phyloP scores from a whole-genome alignment of 2,888 invertebrate species.

The Diarsia mendica region DNA sequence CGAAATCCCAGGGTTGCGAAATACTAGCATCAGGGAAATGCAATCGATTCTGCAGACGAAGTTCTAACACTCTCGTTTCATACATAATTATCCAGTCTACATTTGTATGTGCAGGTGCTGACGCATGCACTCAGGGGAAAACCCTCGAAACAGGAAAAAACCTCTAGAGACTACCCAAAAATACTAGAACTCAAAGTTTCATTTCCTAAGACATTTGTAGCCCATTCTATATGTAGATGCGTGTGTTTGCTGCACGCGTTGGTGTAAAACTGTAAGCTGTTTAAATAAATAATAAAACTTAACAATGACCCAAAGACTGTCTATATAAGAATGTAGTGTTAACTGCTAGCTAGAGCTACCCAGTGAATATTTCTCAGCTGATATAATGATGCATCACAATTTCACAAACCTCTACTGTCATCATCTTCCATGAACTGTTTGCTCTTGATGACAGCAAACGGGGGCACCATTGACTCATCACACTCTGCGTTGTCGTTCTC shows the following conservation, averaged over 20 bases:
- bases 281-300: no score
- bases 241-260: no score
- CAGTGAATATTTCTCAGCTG: neutral
- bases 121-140: neutral
- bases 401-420: conserved; percentile 70
- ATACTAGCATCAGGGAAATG: no score
- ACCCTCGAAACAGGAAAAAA: neutral
- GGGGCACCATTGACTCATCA: conserved; percentile 67
- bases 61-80: no score
- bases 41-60: no score
- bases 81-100: neutral
- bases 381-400: neutral
- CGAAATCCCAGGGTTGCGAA: no score
- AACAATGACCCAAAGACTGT: no score
- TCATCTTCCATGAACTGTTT: conserved; percentile 77
- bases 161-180: neutral
- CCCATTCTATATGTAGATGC: neutral
- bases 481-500: conserved; percentile 38
- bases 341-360: neutral
- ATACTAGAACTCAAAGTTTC: neutral
- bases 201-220: neutral
- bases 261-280: no score
- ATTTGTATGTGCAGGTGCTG: neutral
- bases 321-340: neutral
- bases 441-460: conserved; percentile 79